Conservation (phyloP, 2,888 invertebrate genomes). For the Cecidostiba fungosa region DNA sequence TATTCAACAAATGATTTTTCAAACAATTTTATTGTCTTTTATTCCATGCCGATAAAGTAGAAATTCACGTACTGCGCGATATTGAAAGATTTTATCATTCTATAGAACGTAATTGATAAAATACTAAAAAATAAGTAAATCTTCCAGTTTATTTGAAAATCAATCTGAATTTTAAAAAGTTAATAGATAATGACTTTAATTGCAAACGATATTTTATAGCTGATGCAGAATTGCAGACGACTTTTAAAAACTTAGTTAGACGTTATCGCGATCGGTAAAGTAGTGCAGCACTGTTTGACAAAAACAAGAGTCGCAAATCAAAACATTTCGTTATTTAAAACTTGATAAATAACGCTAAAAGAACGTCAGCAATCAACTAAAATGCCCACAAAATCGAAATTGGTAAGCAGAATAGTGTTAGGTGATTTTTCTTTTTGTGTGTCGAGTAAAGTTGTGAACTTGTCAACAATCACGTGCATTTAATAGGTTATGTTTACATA, state of each 20-base stretch:
- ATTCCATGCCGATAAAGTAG: not conserved
- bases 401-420: conserved; percentile 36
- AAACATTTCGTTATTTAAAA: not conserved
- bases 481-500: conserved; percentile 54
- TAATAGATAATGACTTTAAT: not conserved
- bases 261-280: not conserved
- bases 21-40: not conserved
- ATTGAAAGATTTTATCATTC: too few species aligned
- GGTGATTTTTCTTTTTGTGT: not conserved
- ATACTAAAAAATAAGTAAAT: too few species aligned
- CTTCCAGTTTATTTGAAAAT: not conserved
- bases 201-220: not conserved
- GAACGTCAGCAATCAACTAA: not conserved
- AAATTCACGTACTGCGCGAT: not conserved
- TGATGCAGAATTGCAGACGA: not conserved
- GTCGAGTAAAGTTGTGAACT: not conserved
- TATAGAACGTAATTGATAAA: too few species aligned
- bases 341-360: not conserved
- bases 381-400: conserved; percentile 55
- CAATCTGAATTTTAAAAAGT: not conserved
- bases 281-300: not conserved
- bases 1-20: too few species aligned
- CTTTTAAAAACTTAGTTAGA: not conserved
- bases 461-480: not conserved
- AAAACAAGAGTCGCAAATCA: not conserved